These are phyloP conservation scores for Gobionotothen gibberifrons DNA, from an alignment of 2,797 vertebrate species.

Conservation along the genomic window DNA sequence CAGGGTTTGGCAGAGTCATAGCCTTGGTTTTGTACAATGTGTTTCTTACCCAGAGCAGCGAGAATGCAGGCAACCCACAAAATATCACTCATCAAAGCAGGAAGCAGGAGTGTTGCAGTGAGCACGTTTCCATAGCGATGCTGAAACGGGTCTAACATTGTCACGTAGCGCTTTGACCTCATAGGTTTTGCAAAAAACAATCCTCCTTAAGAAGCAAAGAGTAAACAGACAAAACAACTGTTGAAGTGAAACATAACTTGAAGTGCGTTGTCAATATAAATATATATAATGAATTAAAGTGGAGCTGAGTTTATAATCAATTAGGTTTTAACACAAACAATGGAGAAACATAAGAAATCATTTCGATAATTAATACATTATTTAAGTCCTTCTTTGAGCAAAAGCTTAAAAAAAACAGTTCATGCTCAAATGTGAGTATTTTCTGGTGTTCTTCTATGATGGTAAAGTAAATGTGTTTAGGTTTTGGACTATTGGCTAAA, in stretches of 20 bases:
- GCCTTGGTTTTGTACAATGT: not conserved
- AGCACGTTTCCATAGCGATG: constrained; percentile 76
- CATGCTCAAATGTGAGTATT: not conserved
- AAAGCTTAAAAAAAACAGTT: not conserved
- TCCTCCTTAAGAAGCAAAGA: constrained; percentile 48
- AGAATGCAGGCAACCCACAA: constrained; percentile 85
- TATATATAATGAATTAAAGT: not conserved
- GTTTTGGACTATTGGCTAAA: too few species aligned
- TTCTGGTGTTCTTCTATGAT: not conserved
- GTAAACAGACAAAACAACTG: not conserved
- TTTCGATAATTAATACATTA: not conserved
- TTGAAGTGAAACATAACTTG: not conserved
- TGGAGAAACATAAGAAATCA: not conserved
- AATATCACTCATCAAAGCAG: constrained; percentile 80
- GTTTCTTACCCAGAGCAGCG: constrained; percentile 79
- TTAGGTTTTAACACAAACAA: not conserved
- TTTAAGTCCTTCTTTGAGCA: not conserved
- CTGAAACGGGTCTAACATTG: constrained; percentile 85
- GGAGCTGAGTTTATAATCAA: not conserved
- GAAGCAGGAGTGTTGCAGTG: constrained; percentile 78
- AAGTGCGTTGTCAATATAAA: not conserved
- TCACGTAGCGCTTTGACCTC: constrained; percentile 83
- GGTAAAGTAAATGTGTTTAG: too few species aligned
- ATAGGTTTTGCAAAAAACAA: constrained; percentile 81
- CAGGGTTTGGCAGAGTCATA: not conserved